Conservation (phyloP, 2,888 invertebrate genomes). For the Synergus umbraculus region DNA sequence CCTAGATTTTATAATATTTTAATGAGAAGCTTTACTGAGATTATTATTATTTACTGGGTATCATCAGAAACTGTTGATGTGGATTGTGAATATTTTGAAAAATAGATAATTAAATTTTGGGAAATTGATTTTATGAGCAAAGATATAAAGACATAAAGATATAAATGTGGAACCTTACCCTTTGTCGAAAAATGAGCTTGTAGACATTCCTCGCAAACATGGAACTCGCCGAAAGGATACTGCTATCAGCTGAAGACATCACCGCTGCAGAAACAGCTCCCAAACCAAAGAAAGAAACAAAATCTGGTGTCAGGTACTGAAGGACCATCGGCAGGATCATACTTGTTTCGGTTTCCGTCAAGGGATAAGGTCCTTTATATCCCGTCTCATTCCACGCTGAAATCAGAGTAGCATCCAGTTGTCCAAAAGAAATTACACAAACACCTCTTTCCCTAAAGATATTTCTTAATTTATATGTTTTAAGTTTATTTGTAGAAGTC, state of each 20-base stretch:
- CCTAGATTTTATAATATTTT: too few relatives aligned
- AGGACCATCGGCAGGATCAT: conserved; percentile 98
- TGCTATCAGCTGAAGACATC: conserved; percentile 99
- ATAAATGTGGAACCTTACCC: conserved; percentile 78
- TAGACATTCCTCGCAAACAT: conserved; percentile 99
- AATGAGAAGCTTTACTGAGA: too few relatives aligned
- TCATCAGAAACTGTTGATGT: not conserved
- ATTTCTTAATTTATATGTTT: not conserved
- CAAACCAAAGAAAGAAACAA: conserved; percentile 97
- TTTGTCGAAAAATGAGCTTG: conserved; percentile 96
- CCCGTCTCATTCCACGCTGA: conserved; percentile 97
- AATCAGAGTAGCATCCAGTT: conserved; percentile 57
- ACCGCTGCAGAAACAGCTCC: conserved; percentile 99
- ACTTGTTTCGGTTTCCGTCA: conserved; percentile 88
- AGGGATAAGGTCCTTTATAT: conserved; percentile 87
- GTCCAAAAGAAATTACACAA: not conserved
- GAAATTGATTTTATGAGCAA: not conserved
- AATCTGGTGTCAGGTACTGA: conserved; percentile 96
- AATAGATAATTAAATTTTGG: not conserved
- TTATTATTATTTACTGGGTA: too few relatives aligned
- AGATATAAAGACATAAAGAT: not conserved
- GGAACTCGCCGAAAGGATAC: conserved; percentile 97
- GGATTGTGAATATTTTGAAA: not conserved
- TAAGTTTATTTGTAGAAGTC: too few relatives aligned
- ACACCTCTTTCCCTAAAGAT: not conserved